Evolutionary conservation across 2,888 invertebrate genomes (phyloP), one percentile per base, ranked within the genome.

Genomic region (Magallana nippona): DNA sequence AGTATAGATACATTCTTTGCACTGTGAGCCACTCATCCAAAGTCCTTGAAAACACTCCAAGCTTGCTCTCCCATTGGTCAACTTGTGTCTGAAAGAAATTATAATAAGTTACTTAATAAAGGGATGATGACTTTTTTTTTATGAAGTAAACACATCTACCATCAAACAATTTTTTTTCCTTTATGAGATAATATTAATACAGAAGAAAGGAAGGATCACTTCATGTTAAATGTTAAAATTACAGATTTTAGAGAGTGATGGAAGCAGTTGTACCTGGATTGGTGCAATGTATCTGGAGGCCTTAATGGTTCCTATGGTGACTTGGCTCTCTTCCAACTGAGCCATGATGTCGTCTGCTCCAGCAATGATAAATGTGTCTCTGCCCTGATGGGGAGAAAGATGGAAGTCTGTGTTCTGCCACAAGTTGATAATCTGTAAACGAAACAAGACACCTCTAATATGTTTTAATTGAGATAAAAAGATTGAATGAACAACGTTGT

Each of bases 21-120:
- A 94, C 94, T 27, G 88, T 92, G 89, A 94, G 91, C 94, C 94
- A 94, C 88, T 94, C 94, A 83, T 94, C 94, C 82, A 94, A 87
- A 1, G 94, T 94, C 77, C 93, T 90, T 1, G 93, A 89, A 88
- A 94, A 94, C 81, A 93, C 91, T 71, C 91, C 90, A 80, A 94
- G 89, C 82, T 93, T 92, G 60, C 94, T 89, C 87, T 94, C 94
- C 94, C 94, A 94, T 82, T 94, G 94, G 81, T 94, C 94, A 8
- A 94, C 94, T 82, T 89, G 86, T 17, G 84, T 87, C 92, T 85
- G 62, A 55, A 81, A 62, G n/a, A 13, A 27, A 27, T 27, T 27
- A 27, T 1, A 27, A 27, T 27, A 27, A n/a, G n/a, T n/a, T n/a
- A n/a, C n/a, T n/a, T n/a, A n/a, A n/a, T n/a, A n/a, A n/a, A n/a